These are phyloP conservation scores for Diceros bicornis DNA, from an alignment of 2,797 vertebrate genomes.

Conservation along the genomic window DNA sequence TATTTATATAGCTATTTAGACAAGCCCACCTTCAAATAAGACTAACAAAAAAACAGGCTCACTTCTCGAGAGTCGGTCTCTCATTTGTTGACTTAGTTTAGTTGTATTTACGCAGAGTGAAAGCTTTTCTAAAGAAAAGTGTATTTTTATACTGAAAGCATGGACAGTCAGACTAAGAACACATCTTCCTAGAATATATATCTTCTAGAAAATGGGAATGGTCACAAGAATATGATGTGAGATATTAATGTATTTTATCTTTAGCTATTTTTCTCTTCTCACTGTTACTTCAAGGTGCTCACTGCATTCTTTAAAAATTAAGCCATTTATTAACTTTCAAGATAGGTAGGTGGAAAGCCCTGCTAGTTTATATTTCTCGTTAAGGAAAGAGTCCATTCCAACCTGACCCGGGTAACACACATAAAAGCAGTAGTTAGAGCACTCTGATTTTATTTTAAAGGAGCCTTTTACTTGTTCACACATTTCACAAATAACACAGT, in stretches of 20 bases:
- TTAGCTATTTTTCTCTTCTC: neutral
- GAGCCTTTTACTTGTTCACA: neutral
- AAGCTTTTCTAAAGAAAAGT: neutral
- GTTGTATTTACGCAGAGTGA: conserved; percentile 53
- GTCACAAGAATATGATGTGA: neutral
- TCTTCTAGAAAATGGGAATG: neutral
- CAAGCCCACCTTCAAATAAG: conserved; percentile 71
- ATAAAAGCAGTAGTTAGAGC: neutral
- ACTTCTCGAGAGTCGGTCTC: conserved; percentile 68
- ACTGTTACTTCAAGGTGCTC: neutral
- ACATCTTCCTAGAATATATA: neutral
- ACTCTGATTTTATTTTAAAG: neutral
- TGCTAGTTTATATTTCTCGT: neutral
- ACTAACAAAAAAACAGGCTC: conserved; percentile 70
- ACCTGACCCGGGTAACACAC: neutral
- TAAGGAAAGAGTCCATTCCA: neutral
- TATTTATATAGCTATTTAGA: conserved; percentile 65
- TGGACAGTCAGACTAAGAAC: neutral
- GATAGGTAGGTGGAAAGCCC: neutral
- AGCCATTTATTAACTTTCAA: neutral
- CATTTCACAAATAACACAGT: neutral
- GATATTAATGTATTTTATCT: neutral
- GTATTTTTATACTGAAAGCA: neutral
- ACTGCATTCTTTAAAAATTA: neutral
- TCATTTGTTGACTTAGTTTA: conserved; percentile 75